Conservation (phyloP, 2,797 vertebrate species). For the Clarias platycephalus region DNA sequence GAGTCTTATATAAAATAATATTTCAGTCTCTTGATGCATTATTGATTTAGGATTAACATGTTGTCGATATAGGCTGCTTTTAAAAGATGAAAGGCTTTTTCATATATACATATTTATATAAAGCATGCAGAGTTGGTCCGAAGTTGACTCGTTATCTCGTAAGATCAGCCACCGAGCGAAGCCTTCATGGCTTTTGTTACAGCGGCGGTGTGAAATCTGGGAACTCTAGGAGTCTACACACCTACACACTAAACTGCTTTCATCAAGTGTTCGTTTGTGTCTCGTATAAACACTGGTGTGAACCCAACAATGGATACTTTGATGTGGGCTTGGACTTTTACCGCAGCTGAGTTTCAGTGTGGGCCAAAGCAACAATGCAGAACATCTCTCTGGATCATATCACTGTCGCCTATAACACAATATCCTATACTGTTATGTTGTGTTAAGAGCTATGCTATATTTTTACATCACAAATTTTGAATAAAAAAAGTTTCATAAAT, state of each 20-base stretch:
- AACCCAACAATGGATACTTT: constrained; percentile 24
- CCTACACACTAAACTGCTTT: constrained; percentile 20
- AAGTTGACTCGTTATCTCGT: not conserved
- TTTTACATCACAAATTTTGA: too few species aligned
- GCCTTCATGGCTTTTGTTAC: not conserved
- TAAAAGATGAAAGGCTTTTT: not conserved
- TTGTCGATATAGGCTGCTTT: not conserved
- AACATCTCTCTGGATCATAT: constrained; percentile 2
- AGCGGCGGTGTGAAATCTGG: constrained; percentile 21
- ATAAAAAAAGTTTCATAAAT: not conserved
- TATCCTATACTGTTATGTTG: not conserved
- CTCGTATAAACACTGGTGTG: constrained; percentile 22
- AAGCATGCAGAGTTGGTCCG: not conserved
- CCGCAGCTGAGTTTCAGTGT: not conserved
- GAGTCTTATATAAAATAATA: too few species aligned
- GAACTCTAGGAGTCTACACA: not conserved
- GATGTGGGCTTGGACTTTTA: constrained; percentile 4
- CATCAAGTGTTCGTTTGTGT: constrained; percentile 22
- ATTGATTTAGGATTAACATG: not conserved
- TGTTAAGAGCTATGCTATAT: not conserved
- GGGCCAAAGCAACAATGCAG: constrained; percentile 19
- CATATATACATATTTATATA: not conserved
- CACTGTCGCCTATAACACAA: not conserved
- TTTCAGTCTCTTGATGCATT: not conserved
- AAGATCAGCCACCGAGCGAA: not conserved